Percentiles rank a stretch among this genome's conserved stretches.
These are phyloP conservation scores for Meliscaeva auricollis DNA, from an alignment of 2,888 invertebrate species.

Conservation along the genomic window DNA sequence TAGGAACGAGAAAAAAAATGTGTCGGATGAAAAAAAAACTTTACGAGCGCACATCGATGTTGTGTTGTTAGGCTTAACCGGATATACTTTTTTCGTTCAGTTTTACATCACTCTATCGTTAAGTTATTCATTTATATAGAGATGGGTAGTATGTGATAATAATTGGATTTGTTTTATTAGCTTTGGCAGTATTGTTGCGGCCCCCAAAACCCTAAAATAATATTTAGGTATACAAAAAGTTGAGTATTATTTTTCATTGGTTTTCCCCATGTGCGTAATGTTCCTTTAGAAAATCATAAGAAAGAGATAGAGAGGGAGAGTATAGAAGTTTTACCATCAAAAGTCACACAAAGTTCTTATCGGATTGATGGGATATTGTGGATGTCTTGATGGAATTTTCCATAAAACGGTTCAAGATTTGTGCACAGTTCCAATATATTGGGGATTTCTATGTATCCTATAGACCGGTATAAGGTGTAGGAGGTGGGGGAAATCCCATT, in stretches of 20 bases:
- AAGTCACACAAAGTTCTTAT: conserved; percentile 69
- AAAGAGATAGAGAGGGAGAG: no score
- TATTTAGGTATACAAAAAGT: conserved; percentile 15
- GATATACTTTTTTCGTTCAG: conserved; percentile 24
- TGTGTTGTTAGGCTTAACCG: no score
- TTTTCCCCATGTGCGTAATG: conserved; percentile 20
- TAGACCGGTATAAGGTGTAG: no score
- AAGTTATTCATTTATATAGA: conserved; percentile 67
- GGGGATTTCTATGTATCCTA: background rate
- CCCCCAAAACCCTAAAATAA: background rate
- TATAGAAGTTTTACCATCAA: conserved; percentile 61
- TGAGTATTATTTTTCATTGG: conserved; percentile 31
- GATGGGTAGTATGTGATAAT: conserved; percentile 72
- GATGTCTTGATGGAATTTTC: conserved; percentile 66
- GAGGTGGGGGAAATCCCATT: conserved; percentile 25
- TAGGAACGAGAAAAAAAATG: no score
- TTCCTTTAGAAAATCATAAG: background rate
- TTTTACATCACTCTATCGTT: conserved; percentile 18
- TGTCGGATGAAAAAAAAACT: no score
- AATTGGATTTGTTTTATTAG: conserved; percentile 71
- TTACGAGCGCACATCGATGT: no score
- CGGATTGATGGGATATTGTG: conserved; percentile 62
- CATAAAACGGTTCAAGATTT: conserved; percentile 62
- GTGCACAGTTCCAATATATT: conserved; percentile 20
- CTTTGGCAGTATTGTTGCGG: conserved; percentile 12